Base-by-base conservation (phyloP, 1,140 invertebrate genomes). In the Saccostrea echinata region DNA sequence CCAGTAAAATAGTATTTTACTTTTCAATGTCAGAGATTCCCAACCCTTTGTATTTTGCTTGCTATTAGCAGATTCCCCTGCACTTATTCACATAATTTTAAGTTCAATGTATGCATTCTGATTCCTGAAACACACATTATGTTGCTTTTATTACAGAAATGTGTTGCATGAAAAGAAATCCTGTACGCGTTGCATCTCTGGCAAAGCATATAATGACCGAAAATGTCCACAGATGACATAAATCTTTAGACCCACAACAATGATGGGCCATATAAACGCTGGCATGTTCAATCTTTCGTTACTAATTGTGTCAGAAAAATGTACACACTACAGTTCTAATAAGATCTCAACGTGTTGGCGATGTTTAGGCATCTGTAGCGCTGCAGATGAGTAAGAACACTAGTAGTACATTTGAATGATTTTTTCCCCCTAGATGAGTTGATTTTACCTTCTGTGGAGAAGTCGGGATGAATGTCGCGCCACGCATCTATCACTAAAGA, bases 401-500 rank as follows among this genome's bases (percentile, higher is more conserved):
- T 43, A 43, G 4, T 6, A 6, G 43, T 43, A 43, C 43, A 43
- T 43, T 43, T 43, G 43, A 43, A 43, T 43, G 43, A 43, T 43
- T 43, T 43, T 43, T 43, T 43, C 43, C 9, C 43, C n/a, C n/a
- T n/a, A n/a, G 24, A 9, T 24, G 9, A 21, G 30, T 27, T 68
- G 13, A 83, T 21, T 86, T 71, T 89, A 91, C 92, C 92, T 53
- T 84, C n/a, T n/a, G 80, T 82, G 82, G 90, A 89, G 76, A 76
- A 68, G 68, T 91, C 89, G 9, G 88, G 84, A 33, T 87, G 68
- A 21, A 86, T 64, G 33, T 92, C 89, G 43, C 91, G 91, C 88
- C 90, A 89, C 3, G 88, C 92, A 80, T 92, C 91, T 33, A 92
- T 88, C 12, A 91, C 85, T 21, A 92, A 64, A 13, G 90, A 89